Evolutionary conservation across 2,797 vertebrate genomes (phyloP).

Genomic region (Limnodromus scolopaceus): DNA sequence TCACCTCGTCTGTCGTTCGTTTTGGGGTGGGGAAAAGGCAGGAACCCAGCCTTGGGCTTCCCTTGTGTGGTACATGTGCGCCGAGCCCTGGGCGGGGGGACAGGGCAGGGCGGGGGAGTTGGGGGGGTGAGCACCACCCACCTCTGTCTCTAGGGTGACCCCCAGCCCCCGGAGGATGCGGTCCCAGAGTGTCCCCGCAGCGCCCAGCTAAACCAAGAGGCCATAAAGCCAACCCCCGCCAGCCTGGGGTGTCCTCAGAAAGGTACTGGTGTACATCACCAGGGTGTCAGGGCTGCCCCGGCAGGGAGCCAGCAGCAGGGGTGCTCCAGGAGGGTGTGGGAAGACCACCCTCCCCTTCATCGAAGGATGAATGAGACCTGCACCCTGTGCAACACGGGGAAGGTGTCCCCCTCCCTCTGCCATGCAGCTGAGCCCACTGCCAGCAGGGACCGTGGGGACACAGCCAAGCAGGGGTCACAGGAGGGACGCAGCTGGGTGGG

Average conservation of each 20-base stretch:
- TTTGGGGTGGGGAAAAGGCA: not conserved
- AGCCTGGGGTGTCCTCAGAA: not conserved
- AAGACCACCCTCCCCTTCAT: fast-evolving
- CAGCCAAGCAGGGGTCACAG: not conserved
- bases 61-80: not conserved
- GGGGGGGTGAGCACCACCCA: not conserved
- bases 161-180: not conserved
- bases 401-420: not conserved
- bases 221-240: not conserved
- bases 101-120: not conserved
- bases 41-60: not conserved
- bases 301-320: not conserved
- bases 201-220: not conserved
- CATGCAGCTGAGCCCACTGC: not conserved
- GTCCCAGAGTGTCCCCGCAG: not conserved
- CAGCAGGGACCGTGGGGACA: not conserved
- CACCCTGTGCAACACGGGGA: fast-evolving
- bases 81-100: not conserved
- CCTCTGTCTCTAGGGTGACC: not conserved
- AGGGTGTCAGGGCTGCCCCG: not conserved
- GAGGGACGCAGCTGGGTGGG: not conserved
- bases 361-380: fast-evolving
- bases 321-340: not conserved
- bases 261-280: not conserved
- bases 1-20: not conserved